Percentiles rank a stretch among this genome's conserved stretches.
Evolutionary conservation across 2,797 vertebrate genomes (phyloP).

Genomic region (Silurus aristotelis): DNA sequence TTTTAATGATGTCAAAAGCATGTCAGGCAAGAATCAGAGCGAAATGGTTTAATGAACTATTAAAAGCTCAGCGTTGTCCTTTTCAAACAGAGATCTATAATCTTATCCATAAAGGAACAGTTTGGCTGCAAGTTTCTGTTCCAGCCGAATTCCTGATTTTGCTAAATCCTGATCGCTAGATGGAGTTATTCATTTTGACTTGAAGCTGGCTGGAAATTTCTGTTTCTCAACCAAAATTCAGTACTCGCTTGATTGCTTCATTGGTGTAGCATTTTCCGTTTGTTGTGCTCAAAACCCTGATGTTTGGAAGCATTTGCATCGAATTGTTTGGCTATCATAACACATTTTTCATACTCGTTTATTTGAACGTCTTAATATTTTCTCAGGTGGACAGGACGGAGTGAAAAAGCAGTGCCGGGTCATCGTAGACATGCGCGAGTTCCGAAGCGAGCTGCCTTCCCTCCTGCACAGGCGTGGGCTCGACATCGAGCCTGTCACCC

Average conservation of each 20-base stretch:
- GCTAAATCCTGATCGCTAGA: neutral
- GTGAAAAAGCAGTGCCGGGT: conserved; percentile 75
- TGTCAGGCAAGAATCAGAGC: neutral
- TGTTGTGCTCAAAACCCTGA: neutral
- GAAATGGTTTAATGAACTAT: neutral
- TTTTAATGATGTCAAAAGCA: neutral
- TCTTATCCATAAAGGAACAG: neutral
- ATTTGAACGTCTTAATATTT: neutral
- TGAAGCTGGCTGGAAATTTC: neutral
- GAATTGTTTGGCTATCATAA: neutral
- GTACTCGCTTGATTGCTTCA: neutral
- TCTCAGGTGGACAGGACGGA: conserved; percentile 86
- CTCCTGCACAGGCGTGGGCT: conserved; percentile 91
- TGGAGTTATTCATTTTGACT: neutral
- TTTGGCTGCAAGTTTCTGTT: neutral
- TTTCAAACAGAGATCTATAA: neutral
- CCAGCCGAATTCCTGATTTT: neutral
- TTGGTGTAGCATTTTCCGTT: neutral
- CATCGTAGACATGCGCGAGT: conserved; percentile 95
- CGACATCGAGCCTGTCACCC: conserved; percentile 91
- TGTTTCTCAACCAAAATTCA: neutral
- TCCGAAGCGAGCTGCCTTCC: conserved; percentile 92
- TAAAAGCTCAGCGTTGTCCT: neutral
- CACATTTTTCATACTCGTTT: neutral
- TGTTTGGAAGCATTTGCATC: neutral